Base-by-base conservation (phyloP, 1,140 invertebrate genomes). In the Himalopsyche phryganea region DNA sequence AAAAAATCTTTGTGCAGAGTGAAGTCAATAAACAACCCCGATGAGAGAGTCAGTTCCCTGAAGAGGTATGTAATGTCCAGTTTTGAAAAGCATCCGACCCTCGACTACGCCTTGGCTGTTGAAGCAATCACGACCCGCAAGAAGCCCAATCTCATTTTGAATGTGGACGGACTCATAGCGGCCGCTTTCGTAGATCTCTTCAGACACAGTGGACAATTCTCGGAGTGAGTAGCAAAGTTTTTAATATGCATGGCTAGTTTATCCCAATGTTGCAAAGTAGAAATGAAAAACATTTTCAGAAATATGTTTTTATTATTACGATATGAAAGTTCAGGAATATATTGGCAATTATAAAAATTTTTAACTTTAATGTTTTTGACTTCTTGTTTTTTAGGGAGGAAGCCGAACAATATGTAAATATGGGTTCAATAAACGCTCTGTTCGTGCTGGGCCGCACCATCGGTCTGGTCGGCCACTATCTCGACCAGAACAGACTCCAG, bases 61-160 rank as follows among this genome's bases (percentile, higher is more conserved):
- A 98, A 98, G 71, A 92, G 98, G 66, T 99, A 92, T 74, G 95
- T 97, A 0, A 82, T 93, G 73, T 87, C 94, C 55, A 87, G 95
- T 67, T 98, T 98, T 80, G 94, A 94, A 0, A 82, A 86, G 0
- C 96, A 91, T 62, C 96, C 97, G 0, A 79, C 99, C 0, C 81
- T 98, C 2, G 84, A 92, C 63, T 99, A 98, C 77, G 97, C 97
- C 1, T 77, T 98, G 1, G 93, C 98, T 80, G 96, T 99, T 13
- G 98, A 99, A 69, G 96, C 98, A 73, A 97, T 99, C 62, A 99
- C 98, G 1, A 99, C 97, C 0, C 91, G 92, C 50, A 99, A 99
- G 83, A 99, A 99, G 78, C 97, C 97, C 13, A 99, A 99, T 81
- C 82, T 99, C 20, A 99, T 99, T 71, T 81, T 99, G 15, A 99